phyloP scores from a whole-genome alignment of 2,113 vertebrate species.

The Gadus macrocephalus region DNA sequence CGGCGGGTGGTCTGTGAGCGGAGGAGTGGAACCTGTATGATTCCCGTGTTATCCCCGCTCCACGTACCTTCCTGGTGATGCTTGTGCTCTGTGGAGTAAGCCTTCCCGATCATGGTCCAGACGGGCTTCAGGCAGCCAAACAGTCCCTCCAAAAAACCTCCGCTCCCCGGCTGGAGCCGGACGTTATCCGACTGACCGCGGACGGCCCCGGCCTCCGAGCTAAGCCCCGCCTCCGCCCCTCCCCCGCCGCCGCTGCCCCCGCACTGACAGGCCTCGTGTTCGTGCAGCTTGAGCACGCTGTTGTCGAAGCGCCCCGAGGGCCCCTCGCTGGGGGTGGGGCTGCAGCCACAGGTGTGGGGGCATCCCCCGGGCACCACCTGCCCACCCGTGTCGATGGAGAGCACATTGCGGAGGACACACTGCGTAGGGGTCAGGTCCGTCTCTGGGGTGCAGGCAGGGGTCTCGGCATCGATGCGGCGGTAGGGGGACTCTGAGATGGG shows the following conservation, averaged over 20 bases:
- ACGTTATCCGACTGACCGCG: slow-evolving; percentile 71
- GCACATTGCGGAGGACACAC: slow-evolving; percentile 88
- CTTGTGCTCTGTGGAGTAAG: slow-evolving; percentile 92
- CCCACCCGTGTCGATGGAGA: slow-evolving; percentile 79
- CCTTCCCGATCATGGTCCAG: slow-evolving; percentile 96
- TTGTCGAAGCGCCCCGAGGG: slow-evolving; percentile 82
- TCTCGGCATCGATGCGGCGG: slow-evolving; percentile 83
- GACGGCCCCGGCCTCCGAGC: slow-evolving; percentile 67
- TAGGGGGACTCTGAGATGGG: slow-evolving; percentile 82
- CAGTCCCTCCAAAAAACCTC: slow-evolving; percentile 90
- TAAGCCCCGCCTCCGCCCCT: slow-evolving; percentile 63
- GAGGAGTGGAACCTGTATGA: not conserved
- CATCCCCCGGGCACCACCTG: slow-evolving; percentile 44
- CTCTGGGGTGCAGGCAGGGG: slow-evolving; percentile 85
- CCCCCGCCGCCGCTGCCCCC: slow-evolving; percentile 56
- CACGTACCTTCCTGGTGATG: slow-evolving; percentile 85
- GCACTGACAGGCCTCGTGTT: slow-evolving; percentile 76
- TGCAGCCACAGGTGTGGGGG: slow-evolving; percentile 52
- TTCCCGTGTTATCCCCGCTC: not conserved
- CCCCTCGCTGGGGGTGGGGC: slow-evolving; percentile 83
- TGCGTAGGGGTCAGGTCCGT: slow-evolving; percentile 92
- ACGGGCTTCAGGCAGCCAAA: slow-evolving; percentile 92
- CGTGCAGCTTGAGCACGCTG: slow-evolving; percentile 87
- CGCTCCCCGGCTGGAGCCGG: slow-evolving; percentile 80
- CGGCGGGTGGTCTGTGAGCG: not conserved